Evolutionary conservation across 2,113 vertebrate species (phyloP), one percentile per base, ranked within the genome.

Genomic region (Zingel zingel): DNA sequence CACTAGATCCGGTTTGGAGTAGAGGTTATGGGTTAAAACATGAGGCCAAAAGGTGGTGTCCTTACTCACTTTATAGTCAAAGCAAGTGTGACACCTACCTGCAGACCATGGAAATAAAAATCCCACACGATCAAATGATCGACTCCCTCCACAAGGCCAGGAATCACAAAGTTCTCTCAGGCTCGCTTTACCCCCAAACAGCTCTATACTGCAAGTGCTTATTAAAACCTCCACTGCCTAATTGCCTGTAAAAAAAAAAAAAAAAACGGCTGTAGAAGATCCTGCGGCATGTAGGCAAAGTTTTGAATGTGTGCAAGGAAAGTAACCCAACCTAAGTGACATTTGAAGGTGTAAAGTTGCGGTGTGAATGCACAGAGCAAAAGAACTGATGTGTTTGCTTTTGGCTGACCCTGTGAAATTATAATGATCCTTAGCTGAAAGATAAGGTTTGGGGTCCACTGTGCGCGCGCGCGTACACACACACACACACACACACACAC

Each of bases 71-170:
- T 96, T 97, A 81, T 86, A 93, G 94, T 96, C 97, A 97, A 97
- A 98, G 97, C 97, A 98, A 99, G 96, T 99, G 97, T 99, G 97
- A 99, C 98, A 97, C 97, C 98, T 98, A 97, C 97, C 98, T 99
- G 97, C 96, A 96, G 96, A 97, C 95, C 96, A 95, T 96, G 97
- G 97, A 95, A 98, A 97, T 90, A 93, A 79, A 96, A 95, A 78
- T 43, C 62, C 70, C 61, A 72, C 58, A 11, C 18, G 48, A n/a
- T 82, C 68, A 50, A 92, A 95, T 95, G 93, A 96, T 69, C 71
- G 54, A 74, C 73, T 67, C 50, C 61, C 14, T 65, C 61, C 69
- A 65, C 72, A 77, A 61, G 18, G 59, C 23, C 45, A 56, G 45
- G 74, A 77, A 84, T 76, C 27, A 78, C 36, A 33, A 61, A 56